A percentile compares a stretch with the other conserved stretches of the same genome.
These are phyloP conservation scores for Archocentrus centrarchus DNA, from an alignment of 2,113 vertebrate genomes.

Conservation along the genomic window DNA sequence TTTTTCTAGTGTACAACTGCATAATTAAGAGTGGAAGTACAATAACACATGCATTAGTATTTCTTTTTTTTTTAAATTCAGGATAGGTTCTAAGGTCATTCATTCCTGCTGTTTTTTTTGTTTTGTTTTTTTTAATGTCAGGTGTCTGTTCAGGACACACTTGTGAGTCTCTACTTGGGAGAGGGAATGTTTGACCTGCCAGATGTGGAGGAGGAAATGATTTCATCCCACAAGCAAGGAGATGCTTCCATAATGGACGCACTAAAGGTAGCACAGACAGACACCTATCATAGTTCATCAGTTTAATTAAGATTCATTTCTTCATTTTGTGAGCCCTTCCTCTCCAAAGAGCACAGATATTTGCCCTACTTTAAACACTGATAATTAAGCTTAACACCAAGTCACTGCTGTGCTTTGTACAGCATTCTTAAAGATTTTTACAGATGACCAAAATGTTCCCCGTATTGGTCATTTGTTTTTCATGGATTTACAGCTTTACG, in stretches of 20 bases:
- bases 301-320: background rate
- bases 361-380: background rate
- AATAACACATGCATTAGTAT: background rate
- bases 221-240: background rate
- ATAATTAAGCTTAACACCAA: background rate
- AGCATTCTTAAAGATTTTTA: background rate
- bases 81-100: too few species aligned
- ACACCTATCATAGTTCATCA: background rate
- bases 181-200: slow-evolving; percentile 62
- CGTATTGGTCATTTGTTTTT: background rate
- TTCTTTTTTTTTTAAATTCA: too few species aligned
- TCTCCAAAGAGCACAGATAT: background rate
- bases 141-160: slow-evolving; percentile 77
- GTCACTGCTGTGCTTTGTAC: background rate
- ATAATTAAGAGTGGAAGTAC: background rate
- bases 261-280: background rate
- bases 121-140: background rate
- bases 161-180: slow-evolving; percentile 84
- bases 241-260: background rate
- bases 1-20: background rate
- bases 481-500: slow-evolving; percentile 9
- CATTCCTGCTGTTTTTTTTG: too few species aligned
- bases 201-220: slow-evolving; percentile 37
- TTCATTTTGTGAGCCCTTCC: background rate
- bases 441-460: fast-evolving